phyloP scores from a whole-genome alignment of 2,888 invertebrate species.

The Phyllotreta striolata region DNA sequence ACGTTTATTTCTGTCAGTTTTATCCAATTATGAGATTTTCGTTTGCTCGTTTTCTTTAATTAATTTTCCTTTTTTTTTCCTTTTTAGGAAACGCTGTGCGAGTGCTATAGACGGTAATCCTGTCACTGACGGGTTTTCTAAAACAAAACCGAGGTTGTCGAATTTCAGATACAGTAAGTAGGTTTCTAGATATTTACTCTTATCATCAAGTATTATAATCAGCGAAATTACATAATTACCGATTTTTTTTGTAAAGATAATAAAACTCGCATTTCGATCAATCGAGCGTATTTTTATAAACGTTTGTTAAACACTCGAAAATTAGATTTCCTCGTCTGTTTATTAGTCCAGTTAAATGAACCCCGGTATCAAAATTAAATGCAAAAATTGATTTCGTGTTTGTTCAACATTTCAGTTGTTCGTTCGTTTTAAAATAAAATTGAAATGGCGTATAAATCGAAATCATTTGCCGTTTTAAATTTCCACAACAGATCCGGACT shows the following conservation, averaged over 20 bases:
- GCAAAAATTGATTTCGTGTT: conserved; percentile 15
- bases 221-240: too few species aligned
- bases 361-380: conserved; percentile 13
- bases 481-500: background rate
- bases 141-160: too few species aligned
- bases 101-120: too few species aligned
- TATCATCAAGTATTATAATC: too few species aligned
- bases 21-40: conserved; percentile 3
- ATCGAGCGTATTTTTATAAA: too few species aligned
- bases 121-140: too few species aligned
- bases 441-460: background rate
- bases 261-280: too few species aligned
- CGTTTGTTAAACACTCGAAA: background rate
- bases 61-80: background rate
- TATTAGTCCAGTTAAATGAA: conserved; percentile 13
- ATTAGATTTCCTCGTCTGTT: conserved; percentile 7
- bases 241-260: too few species aligned
- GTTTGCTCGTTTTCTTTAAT: conserved; percentile 1
- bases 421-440: conserved; percentile 13
- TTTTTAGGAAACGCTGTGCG: too few species aligned
- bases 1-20: background rate
- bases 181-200: too few species aligned
- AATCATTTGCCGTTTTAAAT: conserved; percentile 5
- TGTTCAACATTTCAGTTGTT: conserved; percentile 12
- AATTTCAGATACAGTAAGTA: too few species aligned